phyloP scores from a whole-genome alignment of 2,888 invertebrate genomes.

The Quadriops clusia region DNA sequence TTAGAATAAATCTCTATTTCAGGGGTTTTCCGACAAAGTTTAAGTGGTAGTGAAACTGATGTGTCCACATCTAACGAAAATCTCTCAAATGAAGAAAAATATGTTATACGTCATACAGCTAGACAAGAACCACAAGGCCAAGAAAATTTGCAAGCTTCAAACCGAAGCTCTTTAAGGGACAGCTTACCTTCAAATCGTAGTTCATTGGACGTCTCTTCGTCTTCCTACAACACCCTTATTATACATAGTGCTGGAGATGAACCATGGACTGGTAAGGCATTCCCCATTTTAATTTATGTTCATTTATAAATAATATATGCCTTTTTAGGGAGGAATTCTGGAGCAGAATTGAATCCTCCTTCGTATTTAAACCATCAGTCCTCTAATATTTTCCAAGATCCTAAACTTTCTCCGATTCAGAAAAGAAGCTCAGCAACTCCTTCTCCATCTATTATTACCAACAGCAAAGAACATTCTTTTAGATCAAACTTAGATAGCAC shows the following conservation, averaged over 20 bases:
- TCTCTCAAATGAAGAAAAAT: constrained; percentile 72
- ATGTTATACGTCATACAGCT: constrained; percentile 68
- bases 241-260: constrained; percentile 67
- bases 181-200: constrained; percentile 51
- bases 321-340: constrained; percentile 31
- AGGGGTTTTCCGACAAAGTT: constrained; percentile 61
- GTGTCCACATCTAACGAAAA: constrained; percentile 85
- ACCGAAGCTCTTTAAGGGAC: constrained; percentile 48
- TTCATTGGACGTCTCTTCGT: constrained; percentile 61
- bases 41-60: constrained; percentile 82
- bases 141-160: constrained; percentile 57
- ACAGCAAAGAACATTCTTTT: constrained; percentile 21
- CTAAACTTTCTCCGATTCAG: constrained; percentile 28
- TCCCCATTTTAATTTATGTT: constrained; percentile 4
- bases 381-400: constrained; percentile 24
- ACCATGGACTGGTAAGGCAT: constrained; percentile 50
- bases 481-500: constrained; percentile 11
- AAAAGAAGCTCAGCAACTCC: constrained; percentile 31
- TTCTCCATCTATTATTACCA: constrained; percentile 28
- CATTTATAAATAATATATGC: background rate
- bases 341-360: constrained; percentile 27
- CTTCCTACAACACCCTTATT: constrained; percentile 73
- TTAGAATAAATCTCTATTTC: too few relatives aligned
- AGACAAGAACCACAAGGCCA: constrained; percentile 88
- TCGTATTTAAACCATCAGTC: constrained; percentile 23